These are phyloP conservation scores for Drosophila kambysellisi DNA, from an alignment of 2,888 invertebrate genomes.

Conservation along the genomic window DNA sequence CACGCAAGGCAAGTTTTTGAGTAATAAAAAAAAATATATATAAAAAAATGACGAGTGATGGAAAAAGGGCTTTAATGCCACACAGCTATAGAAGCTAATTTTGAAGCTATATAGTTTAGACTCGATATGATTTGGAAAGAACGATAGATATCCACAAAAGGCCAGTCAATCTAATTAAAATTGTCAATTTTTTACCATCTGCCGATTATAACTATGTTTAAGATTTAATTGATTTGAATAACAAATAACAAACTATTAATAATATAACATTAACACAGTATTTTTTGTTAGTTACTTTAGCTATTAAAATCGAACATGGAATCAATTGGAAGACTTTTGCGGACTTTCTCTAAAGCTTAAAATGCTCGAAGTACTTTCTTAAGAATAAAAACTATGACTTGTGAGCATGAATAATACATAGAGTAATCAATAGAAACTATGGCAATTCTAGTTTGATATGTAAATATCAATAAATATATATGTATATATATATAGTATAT, in stretches of 20 bases:
- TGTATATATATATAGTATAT: background rate
- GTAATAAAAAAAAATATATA: background rate
- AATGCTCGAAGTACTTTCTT: background rate
- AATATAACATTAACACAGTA: background rate
- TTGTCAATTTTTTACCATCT: accelerated
- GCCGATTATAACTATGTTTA: background rate
- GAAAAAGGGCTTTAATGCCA: background rate
- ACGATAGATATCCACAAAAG: background rate
- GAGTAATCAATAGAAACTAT: background rate
- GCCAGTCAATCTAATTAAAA: background rate
- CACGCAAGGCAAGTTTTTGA: background rate
- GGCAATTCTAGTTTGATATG: background rate
- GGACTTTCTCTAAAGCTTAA: background rate
- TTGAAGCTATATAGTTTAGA: background rate
- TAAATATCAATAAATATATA: background rate
- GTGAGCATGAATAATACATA: background rate
- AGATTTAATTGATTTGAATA: background rate
- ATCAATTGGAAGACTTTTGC: background rate
- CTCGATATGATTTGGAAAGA: background rate
- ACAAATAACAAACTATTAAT: background rate
- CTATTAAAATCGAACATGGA: background rate
- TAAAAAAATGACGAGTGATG: background rate
- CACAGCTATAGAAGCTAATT: background rate
- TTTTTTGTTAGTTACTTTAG: background rate
- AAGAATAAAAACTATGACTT: background rate